Base-by-base conservation (phyloP, 1,140 invertebrate genomes). In the Anastrepha ludens region DNA sequence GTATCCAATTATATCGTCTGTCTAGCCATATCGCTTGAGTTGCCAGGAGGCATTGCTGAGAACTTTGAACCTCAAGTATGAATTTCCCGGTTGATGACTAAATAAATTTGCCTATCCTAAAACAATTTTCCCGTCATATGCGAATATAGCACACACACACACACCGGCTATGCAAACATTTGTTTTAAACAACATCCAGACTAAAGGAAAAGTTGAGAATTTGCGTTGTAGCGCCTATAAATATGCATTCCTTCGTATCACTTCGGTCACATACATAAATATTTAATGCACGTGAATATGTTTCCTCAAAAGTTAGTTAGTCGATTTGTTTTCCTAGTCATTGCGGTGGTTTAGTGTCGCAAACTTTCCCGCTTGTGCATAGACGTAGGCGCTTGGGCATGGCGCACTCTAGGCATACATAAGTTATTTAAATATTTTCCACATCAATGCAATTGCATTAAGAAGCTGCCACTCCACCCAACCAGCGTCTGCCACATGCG, bases 311-410 rank as follows among this genome's bases (percentile, higher is more conserved):
- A 81, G 74, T 81, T 81, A 81, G 74, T 81, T 81, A 81, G 74
- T 81, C 74, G 47, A 29, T 55, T 81, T 81, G 44, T 81, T 81
- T 81, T 81, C 11, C 74, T 81, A 81, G 47, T 81, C 17, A 55
- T 58, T 81, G 74, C 50, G 74, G 44, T 41, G 74, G 15, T 81
- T 81, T 11, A n/a, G 74, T 55, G 47, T 13, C 20, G 8, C 74
- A 81, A 81, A 81, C 47, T 81, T 81, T 81, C 29, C 29, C 29
- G 29, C 29, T 29, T 29, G 29, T 81, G n/a, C 74, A 58, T 55
- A 81, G 50, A 17, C 50, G 2, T 50, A 50, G 74, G 47, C 50
- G 47, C 47, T 55, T 13, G 15, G 47, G 4, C 74, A 29, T 3
- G 50, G 6, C n/a, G 8, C 15, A 7, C 41, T 50, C 29, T 20